Evolutionary conservation across 2,888 invertebrate genomes (phyloP).

Genomic region (Rosalia funebris): DNA sequence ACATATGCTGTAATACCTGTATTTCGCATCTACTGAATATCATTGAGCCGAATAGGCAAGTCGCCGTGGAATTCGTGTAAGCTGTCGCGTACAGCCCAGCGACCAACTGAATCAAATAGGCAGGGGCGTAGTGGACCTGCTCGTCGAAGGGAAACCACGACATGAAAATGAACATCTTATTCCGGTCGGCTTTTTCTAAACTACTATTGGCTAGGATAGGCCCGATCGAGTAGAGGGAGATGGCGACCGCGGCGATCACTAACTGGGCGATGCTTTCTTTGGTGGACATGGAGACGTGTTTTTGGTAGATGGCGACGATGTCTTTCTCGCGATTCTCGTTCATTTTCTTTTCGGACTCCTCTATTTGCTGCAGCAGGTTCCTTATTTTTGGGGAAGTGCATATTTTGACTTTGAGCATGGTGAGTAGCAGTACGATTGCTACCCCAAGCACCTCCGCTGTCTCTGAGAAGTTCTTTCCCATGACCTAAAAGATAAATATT

Average conservation of each 20-base stretch:
- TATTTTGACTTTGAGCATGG: background rate
- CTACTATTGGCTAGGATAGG: background rate
- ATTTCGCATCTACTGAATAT: conserved; percentile 15
- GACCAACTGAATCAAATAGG: conserved; percentile 2
- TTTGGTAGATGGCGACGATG: background rate
- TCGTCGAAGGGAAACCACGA: conserved; percentile 8
- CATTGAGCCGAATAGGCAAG: conserved; percentile 5
- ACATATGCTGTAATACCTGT: background rate
- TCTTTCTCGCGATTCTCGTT: background rate
- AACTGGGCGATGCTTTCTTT: conserved; percentile 1
- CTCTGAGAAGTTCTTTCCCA: background rate
- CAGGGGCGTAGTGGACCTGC: background rate
- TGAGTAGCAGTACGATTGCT: background rate
- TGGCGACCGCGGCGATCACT: background rate
- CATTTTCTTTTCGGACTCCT: background rate
- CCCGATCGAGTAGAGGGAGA: background rate
- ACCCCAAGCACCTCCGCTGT: background rate
- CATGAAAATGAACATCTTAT: background rate
- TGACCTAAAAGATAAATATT: background rate
- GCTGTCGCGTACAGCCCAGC: background rate
- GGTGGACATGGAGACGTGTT: background rate
- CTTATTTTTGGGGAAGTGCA: background rate
- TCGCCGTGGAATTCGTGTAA: background rate
- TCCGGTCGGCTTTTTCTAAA: background rate
- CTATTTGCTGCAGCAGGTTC: background rate